Evolutionary conservation across 2,113 vertebrate genomes (phyloP).

Genomic region (Ariopsis seemanni): DNA sequence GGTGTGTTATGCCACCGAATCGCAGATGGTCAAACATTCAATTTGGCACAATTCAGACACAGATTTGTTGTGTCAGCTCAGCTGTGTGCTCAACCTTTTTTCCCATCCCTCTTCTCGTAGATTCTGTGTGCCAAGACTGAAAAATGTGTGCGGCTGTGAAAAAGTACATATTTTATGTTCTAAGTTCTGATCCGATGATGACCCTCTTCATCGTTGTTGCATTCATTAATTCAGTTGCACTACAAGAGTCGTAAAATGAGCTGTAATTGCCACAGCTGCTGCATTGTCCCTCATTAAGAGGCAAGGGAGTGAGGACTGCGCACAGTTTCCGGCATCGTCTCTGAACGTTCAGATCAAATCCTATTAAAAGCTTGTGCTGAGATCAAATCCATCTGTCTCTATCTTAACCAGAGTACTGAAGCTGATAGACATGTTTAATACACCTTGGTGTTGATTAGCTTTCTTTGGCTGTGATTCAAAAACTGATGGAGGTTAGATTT

Average conservation of each 20-base stretch:
- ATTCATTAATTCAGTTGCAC: conserved; percentile 24
- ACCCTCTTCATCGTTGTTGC: conserved; percentile 23
- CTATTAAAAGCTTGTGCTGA: conserved; percentile 15
- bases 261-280: conserved; percentile 29
- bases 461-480: neutral
- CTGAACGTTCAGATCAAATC: conserved; percentile 5
- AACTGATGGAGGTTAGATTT: neutral
- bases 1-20: conserved; percentile 17
- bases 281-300: conserved; percentile 26
- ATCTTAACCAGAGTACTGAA: neutral
- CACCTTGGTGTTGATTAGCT: neutral
- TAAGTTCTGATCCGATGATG: conserved; percentile 10
- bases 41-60: conserved; percentile 34
- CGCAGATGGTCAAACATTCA: conserved; percentile 46
- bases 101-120: neutral
- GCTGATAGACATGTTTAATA: neutral
- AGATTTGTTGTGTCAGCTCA: conserved; percentile 40
- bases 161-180: conserved; percentile 17
- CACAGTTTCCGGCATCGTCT: neutral
- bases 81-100: conserved; percentile 25
- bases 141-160: neutral
- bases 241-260: conserved; percentile 21
- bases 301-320: neutral
- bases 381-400: neutral
- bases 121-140: neutral